Evolutionary conservation across 2,797 vertebrate species (phyloP), one percentile per base, ranked within the genome.

Genomic region (Cuculus canorus): DNA sequence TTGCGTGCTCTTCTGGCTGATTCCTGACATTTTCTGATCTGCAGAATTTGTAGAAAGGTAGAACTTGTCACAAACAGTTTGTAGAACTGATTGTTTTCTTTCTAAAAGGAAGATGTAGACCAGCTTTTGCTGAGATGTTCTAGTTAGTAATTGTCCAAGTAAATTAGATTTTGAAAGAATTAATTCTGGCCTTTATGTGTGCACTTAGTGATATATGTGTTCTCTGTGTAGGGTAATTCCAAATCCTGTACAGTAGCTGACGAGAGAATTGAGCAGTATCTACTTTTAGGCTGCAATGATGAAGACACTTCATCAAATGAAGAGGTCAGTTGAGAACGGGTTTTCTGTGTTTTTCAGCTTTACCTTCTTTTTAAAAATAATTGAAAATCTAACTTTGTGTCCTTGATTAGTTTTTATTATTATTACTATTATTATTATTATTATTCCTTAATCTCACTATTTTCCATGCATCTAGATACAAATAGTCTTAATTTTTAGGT

Each of bases 241-340:
- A 97, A 35, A 48, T 86, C 82, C 54, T 82, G 94, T 87, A 57
- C 94, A 56, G 76, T 97, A 86, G 16, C 82, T 75, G 94, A 57
- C 75, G 82, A 59, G 70, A 96, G 97, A 86, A 98, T 91, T 61
- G 96, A 96, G 97, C 97, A 84, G 27, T 97, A 98, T 97, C 98
- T 98, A 43, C 90, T 98, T 97, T 96, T 98, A 32, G 97, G 98
- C 25, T 97, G 97, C 66, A 96, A 96, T 66, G 98, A 98, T 47
- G 99, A 99, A 90, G 97, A 94, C 76, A 92, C 96, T 21, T 96
- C 97, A 80, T 98, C 98, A 70, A 98, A 99, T 92, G 98, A 98
- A 98, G 99, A 99, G 99, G 99, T 99, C 94, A 97, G 98, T 85
- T 95, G 65, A 91, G 37, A 90, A 56, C 32, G 73, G 37, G 11